Percentiles rank a stretch among this genome's conserved stretches.
Evolutionary conservation across 2,888 invertebrate species (phyloP).

Genomic region (Craniophora ligustri): DNA sequence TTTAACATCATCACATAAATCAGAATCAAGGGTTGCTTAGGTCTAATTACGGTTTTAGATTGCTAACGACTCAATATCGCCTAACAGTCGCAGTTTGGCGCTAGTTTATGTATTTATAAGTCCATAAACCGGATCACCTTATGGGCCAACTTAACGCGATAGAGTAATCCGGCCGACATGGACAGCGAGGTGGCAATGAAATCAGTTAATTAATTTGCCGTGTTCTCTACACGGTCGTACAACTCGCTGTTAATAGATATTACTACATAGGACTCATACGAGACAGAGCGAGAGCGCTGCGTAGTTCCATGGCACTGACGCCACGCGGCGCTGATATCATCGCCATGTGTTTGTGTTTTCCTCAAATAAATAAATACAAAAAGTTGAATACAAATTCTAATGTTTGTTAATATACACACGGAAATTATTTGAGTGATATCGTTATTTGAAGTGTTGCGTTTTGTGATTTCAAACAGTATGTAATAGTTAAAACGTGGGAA

Average conservation of each 20-base stretch:
- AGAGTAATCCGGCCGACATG: slow-evolving; percentile 33
- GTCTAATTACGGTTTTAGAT: slow-evolving; percentile 4
- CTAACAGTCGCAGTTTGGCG: slow-evolving; percentile 20
- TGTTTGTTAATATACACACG: background rate
- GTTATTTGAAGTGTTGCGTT: background rate
- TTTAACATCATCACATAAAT: background rate
- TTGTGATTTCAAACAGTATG: slow-evolving; percentile 2
- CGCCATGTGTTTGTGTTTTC: slow-evolving; percentile 30
- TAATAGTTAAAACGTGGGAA: background rate
- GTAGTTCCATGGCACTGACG: slow-evolving; percentile 27
- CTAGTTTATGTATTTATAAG: slow-evolving; percentile 27
- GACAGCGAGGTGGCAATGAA: slow-evolving; percentile 47
- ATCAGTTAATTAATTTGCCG: slow-evolving; percentile 52
- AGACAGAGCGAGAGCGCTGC: background rate
- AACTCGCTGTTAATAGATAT: background rate
- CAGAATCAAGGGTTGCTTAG: slow-evolving; percentile 4
- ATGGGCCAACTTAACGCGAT: slow-evolving; percentile 35
- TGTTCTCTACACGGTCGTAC: slow-evolving; percentile 18
- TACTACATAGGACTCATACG: slow-evolving; percentile 10
- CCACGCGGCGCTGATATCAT: slow-evolving; percentile 48
- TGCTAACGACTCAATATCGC: slow-evolving; percentile 3
- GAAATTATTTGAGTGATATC: slow-evolving; percentile 1
- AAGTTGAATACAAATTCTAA: slow-evolving; percentile 9
- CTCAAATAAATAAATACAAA: slow-evolving; percentile 15
- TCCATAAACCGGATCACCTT: slow-evolving; percentile 41